Evolutionary conservation across 2,113 vertebrate species (phyloP).

Genomic region (Gasterosteus aculeatus): DNA sequence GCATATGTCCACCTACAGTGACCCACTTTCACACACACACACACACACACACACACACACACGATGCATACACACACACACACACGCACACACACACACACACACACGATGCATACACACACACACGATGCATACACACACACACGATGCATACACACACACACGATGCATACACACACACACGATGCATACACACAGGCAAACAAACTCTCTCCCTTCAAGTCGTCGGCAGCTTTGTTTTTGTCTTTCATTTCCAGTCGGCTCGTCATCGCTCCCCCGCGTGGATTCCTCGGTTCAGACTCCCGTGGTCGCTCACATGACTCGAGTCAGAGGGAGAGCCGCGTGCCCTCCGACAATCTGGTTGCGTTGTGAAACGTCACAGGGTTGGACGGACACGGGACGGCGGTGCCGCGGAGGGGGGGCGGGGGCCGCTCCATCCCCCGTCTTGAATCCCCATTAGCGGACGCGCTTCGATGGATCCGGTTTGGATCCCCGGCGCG

Average conservation of each 20-base stretch:
- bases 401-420: no score
- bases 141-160: slow-evolving; percentile 2
- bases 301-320: no score
- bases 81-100: no score
- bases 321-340: no score
- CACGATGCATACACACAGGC: slow-evolving; percentile 1
- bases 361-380: no score
- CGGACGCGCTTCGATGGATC: no score
- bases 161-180: slow-evolving; percentile 12
- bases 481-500: no score
- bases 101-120: background rate
- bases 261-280: slow-evolving; percentile 3
- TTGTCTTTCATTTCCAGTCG: slow-evolving; percentile 18
- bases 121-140: background rate
- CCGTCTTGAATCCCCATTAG: background rate
- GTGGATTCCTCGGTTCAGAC: no score
- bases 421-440: no score
- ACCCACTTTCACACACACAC: slow-evolving; percentile 9
- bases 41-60: slow-evolving; percentile 9
- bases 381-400: no score
- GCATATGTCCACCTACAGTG: slow-evolving; percentile 7
- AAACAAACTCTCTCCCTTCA: slow-evolving; percentile 51
- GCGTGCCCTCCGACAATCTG: no score
- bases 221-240: slow-evolving; percentile 42
- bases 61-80: background rate